Evolutionary conservation across 37 sponge, comb jelly and placozoan species (phyloP), one percentile per base, ranked within the genome.

Genomic region (Chondrilla cf. caribensis): DNA sequence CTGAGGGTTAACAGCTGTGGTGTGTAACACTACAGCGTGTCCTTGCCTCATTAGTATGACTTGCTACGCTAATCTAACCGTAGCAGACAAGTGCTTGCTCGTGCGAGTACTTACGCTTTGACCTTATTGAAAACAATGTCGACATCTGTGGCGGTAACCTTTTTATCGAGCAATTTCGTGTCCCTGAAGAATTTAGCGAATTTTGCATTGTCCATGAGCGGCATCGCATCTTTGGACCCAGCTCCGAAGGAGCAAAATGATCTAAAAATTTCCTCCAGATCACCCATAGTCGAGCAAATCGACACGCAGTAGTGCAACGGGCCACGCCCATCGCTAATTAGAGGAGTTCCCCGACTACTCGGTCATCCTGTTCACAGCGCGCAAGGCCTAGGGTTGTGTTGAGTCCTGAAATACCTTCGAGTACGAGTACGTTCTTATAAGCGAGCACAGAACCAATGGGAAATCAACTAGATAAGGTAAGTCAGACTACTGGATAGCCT

Each of bases 131-230:
- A 96, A 44, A 88, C 84, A 58, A 96, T 96, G 78, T 96, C 97
- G 32, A 93, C 93, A 40, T 93, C 97, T 2, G 97, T 96, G 24
- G 93, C 37, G 29, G 93, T 88, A 14, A 96, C 59, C 21, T 84
- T 84, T 70, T 96, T 96, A 67, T 90, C 93, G 78, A 90, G 36
- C 0, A 96, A 64, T 60, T 88, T 90, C 41, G 82, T 42, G 78
- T 96, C 97, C 15, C 87, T 58, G 78, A 66, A 90, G 21, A 96
- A 38, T 70, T 96, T 96, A 79, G 91, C 87, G 58, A 96, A 96
- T 66, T 96, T 93, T 25, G 94, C 88, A 2, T 81, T 81, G 70
- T 93, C 94, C 94, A 93, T 93, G 7, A 82, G 43, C 42, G 87
- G 41, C 14, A 65, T 8, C 7, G 66, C 38, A 2, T 85, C 91